Percentiles rank a stretch among this genome's conserved stretches.
Evolutionary conservation across 2,113 vertebrate species (phyloP).

Genomic region (Myodes glareolus): DNA sequence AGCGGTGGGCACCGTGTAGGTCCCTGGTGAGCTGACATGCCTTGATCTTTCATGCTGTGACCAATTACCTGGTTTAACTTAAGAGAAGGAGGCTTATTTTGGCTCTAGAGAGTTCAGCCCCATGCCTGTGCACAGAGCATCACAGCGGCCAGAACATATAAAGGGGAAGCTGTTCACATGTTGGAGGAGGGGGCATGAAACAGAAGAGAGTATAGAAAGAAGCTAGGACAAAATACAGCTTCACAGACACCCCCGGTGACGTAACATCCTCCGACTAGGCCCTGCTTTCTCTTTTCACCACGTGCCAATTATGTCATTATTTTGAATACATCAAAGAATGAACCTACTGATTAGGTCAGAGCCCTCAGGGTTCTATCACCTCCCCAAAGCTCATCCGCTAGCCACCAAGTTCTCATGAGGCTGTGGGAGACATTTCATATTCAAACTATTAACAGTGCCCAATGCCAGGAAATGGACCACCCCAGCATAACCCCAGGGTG

Average conservation of each 20-base stretch:
- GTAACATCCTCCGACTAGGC: neutral
- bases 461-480: neutral
- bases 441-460: neutral
- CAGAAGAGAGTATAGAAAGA: neutral
- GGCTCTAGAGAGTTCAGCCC: neutral
- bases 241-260: neutral
- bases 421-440: neutral
- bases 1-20: neutral
- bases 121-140: neutral
- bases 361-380: neutral
- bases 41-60: neutral
- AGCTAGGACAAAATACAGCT: neutral
- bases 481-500: accelerated
- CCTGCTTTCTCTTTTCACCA: neutral
- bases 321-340: neutral
- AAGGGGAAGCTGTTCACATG: neutral
- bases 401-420: neutral
- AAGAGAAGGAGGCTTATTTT: neutral
- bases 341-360: neutral
- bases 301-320: neutral
- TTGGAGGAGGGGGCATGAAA: no score
- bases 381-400: neutral
- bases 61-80: neutral
- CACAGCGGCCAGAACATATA: neutral
- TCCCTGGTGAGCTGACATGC: neutral